phyloP scores from a whole-genome alignment of 2,797 vertebrate species.

The Neomorphus geoffroyi region DNA sequence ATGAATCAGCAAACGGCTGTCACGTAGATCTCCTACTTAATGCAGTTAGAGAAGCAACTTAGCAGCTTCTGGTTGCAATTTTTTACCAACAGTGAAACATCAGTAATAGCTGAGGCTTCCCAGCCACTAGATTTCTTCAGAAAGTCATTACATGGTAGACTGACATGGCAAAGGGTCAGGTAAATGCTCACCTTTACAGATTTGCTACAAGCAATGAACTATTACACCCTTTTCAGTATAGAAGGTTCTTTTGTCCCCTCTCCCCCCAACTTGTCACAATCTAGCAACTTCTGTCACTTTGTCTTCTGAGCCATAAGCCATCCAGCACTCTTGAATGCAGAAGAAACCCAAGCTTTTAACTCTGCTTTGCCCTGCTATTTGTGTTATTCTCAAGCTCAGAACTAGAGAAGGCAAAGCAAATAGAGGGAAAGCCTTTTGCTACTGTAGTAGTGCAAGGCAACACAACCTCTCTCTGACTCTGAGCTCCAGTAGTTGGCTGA shows the following conservation, averaged over 20 bases:
- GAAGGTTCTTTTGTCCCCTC: neutral
- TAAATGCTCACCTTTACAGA: conserved; percentile 1
- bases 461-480: neutral
- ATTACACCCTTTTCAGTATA: neutral
- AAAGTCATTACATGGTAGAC: conserved; percentile 19
- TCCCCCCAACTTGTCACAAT: neutral
- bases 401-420: neutral
- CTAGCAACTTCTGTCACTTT: neutral
- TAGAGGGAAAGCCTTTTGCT: neutral
- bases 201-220: neutral
- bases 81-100: neutral
- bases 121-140: neutral
- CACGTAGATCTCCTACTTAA: neutral
- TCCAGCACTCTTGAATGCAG: neutral
- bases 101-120: neutral
- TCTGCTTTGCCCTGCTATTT: neutral
- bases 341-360: neutral
- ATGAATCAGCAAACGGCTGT: neutral
- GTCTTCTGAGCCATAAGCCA: neutral
- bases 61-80: neutral
- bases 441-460: accelerated
- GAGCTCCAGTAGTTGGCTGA: neutral
- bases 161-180: conserved; percentile 8
- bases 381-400: neutral
- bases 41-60: neutral